Percentiles rank a stretch among this genome's conserved stretches.
Conservation (phyloP, 2,888 invertebrate species). For the Congeria kusceri region DNA sequence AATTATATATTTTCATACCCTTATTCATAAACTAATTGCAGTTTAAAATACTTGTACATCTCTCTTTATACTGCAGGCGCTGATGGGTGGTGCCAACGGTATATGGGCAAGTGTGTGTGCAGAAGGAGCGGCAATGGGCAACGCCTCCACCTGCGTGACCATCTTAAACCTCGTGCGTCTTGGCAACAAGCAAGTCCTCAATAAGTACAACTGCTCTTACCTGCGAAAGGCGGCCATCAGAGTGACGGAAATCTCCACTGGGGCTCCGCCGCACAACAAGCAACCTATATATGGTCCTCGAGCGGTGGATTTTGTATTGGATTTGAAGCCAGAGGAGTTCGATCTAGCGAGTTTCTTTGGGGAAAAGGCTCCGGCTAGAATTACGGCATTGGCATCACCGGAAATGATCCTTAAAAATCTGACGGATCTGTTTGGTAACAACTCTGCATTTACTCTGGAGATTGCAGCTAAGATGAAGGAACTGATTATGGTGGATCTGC, state of each 20-base stretch:
- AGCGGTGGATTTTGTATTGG: conserved; percentile 42
- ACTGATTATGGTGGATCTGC: conserved; percentile 37
- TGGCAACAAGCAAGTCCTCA: conserved; percentile 41
- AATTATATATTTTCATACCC: too few relatives aligned
- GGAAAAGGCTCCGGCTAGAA: conserved; percentile 32
- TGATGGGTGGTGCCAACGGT: conserved; percentile 36
- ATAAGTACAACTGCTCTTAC: conserved; percentile 43
- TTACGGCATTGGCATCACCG: conserved; percentile 37
- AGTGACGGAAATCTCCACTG: conserved; percentile 47
- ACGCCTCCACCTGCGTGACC: conserved; percentile 27
- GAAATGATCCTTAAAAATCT: conserved; percentile 33
- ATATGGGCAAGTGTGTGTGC: conserved; percentile 43
- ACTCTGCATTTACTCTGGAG: conserved; percentile 36
- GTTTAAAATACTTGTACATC: too few relatives aligned
- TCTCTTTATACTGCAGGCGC: conserved; percentile 12
- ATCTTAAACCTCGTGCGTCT: conserved; percentile 44
- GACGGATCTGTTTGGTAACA: conserved; percentile 36
- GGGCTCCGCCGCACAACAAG: conserved; percentile 25
- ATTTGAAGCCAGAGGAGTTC: conserved; percentile 36
- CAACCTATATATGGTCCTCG: conserved; percentile 42
- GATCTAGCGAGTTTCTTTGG: conserved; percentile 41
- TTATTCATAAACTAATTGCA: too few relatives aligned
- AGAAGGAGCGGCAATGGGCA: conserved; percentile 37
- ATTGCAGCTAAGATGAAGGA: conserved; percentile 32
- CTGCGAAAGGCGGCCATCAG: conserved; percentile 46